These are phyloP conservation scores for Lepus europaeus DNA, from an alignment of 2,113 vertebrate species.

Conservation along the genomic window DNA sequence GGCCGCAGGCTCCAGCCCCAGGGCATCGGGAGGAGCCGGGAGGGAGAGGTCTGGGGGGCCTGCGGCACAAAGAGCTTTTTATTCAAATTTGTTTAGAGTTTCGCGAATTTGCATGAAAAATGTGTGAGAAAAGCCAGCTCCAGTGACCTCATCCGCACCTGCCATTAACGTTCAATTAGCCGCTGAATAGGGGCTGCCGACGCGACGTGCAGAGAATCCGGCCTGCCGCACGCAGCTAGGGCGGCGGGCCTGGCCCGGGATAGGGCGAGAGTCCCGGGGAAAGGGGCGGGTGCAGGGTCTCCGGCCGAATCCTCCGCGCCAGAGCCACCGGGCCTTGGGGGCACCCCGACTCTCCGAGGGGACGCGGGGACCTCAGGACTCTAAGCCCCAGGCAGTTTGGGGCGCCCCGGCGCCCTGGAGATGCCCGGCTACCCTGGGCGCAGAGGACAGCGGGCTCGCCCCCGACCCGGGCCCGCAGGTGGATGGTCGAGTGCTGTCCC, in stretches of 20 bases:
- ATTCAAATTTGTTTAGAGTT: constrained; percentile 94
- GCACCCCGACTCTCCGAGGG: background rate
- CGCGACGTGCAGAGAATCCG: constrained; percentile 91
- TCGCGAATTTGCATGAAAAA: constrained; percentile 94
- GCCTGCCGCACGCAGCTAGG: constrained; percentile 70
- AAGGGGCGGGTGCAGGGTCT: constrained; percentile 76
- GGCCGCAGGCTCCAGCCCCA: constrained; percentile 57
- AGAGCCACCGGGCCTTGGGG: background rate
- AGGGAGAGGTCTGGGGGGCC: constrained; percentile 38
- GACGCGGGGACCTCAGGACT: background rate
- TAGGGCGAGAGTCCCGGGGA: constrained; percentile 44
- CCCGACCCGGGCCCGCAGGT: background rate
- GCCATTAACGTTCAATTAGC: constrained; percentile 94
- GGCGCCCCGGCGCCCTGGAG: background rate
- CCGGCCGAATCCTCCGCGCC: constrained; percentile 41
- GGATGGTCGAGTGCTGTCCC: background rate
- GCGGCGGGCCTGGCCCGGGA: background rate
- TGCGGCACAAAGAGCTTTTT: constrained; percentile 91
- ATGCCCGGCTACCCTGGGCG: background rate
- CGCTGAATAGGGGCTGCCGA: constrained; percentile 90
- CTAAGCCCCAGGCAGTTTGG: background rate
- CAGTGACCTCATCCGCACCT: constrained; percentile 93
- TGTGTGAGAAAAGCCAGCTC: constrained; percentile 93
- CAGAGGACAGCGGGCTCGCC: background rate
- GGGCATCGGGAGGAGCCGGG: constrained; percentile 58